Conservation (phyloP, 2,113 vertebrate species). For the Okapia johnstoni region DNA sequence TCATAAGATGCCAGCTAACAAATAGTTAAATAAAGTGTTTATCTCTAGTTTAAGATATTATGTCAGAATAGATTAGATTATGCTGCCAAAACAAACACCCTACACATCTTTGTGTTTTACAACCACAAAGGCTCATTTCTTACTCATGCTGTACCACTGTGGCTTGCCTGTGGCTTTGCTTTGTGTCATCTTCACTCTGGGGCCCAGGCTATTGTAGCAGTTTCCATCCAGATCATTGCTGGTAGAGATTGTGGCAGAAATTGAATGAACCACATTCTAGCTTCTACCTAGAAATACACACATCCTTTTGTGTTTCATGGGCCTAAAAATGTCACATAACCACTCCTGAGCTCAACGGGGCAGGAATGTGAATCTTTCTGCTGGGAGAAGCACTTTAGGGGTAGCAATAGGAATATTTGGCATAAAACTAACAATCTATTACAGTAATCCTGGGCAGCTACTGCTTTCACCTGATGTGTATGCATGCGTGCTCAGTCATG, state of each 20-base stretch:
- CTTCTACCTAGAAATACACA: background rate
- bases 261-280: background rate
- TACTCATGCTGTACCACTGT: accelerated
- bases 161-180: background rate
- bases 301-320: background rate
- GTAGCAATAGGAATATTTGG: background rate
- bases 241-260: background rate
- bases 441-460: background rate
- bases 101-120: background rate
- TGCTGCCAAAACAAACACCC: background rate
- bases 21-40: background rate
- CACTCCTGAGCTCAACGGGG: background rate
- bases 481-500: accelerated
- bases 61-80: background rate
- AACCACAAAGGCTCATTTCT: background rate
- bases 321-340: background rate
- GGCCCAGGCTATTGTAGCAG: background rate
- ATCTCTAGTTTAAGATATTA: background rate
- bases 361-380: background rate
- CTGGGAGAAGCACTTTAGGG: background rate
- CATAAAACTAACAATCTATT: background rate
- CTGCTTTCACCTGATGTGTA: background rate
- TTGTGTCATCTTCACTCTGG: background rate
- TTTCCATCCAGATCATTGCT: background rate
- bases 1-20: background rate